Conservation (phyloP, 2,888 invertebrate species). For the Perithous albicinctus region DNA sequence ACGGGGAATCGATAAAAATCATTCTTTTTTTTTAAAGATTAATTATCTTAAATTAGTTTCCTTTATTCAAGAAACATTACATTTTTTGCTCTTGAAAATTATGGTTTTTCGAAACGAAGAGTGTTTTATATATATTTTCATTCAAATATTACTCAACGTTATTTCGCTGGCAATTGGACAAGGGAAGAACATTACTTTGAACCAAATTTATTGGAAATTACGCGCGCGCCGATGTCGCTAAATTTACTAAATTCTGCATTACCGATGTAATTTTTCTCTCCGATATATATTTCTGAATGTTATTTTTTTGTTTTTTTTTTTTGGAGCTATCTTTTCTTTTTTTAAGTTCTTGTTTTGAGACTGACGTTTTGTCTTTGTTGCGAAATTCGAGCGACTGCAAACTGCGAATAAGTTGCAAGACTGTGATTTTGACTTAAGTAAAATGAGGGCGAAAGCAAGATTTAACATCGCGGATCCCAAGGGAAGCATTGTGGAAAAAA, state of each 20-base stretch:
- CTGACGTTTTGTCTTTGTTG: slow-evolving; percentile 45
- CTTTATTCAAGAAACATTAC: not conserved
- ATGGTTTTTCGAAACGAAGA: not conserved
- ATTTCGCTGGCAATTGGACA: not conserved
- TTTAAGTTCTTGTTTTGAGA: slow-evolving; percentile 56
- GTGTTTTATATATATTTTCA: not conserved
- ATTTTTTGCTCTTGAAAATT: not conserved
- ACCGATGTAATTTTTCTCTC: not conserved
- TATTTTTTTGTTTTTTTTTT: not conserved
- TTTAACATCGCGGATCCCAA: slow-evolving; percentile 23
- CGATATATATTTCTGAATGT: not conserved
- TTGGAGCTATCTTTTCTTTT: not conserved
- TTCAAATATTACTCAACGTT: not conserved
- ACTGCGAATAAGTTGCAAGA: slow-evolving; percentile 39
- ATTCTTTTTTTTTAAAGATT: not conserved
- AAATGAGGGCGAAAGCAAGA: slow-evolving; percentile 4
- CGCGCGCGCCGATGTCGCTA: not conserved
- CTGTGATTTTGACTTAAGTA: slow-evolving; percentile 61
- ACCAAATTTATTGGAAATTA: not conserved
- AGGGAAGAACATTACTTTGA: not conserved
- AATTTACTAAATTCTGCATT: not conserved
- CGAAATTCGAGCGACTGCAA: slow-evolving; percentile 38
- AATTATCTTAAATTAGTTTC: not conserved
- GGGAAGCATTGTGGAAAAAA: not conserved
- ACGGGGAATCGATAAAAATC: not conserved